These are phyloP conservation scores for Spilarctia lutea DNA, from an alignment of 2,888 invertebrate genomes.

Conservation along the genomic window DNA sequence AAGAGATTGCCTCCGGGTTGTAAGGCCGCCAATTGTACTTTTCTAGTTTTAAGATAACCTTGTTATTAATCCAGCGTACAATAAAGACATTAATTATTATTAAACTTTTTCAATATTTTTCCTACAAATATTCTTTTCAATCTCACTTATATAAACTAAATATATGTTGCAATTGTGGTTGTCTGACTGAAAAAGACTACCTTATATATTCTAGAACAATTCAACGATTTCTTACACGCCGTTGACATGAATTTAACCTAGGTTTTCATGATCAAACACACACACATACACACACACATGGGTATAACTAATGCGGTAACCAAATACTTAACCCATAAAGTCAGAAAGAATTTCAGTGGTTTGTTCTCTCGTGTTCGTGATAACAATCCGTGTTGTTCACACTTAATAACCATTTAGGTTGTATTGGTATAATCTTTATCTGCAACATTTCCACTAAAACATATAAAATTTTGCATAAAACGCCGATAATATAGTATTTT, in stretches of 20 bases:
- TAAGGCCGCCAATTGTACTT: too few species aligned
- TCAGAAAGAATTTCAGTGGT: neutral
- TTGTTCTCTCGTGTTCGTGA: slow-evolving; percentile 3
- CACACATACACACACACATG: neutral
- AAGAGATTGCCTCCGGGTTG: too few species aligned
- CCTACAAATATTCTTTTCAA: neutral
- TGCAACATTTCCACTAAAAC: slow-evolving; percentile 21
- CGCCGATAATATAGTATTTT: slow-evolving; percentile 22
- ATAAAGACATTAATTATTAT: too few species aligned
- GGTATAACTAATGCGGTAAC: neutral
- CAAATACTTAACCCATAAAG: neutral
- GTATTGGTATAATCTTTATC: slow-evolving; percentile 25
- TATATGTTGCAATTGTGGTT: neutral
- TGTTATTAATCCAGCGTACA: too few species aligned
- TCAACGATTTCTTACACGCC: neutral
- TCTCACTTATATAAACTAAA: neutral
- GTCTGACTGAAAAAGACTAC: neutral
- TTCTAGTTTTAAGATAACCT: too few species aligned
- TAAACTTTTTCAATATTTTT: neutral
- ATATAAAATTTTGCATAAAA: slow-evolving; percentile 22
- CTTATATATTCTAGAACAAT: neutral
- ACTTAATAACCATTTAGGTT: slow-evolving; percentile 31
- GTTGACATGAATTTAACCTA: neutral
- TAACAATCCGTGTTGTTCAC: slow-evolving; percentile 27
- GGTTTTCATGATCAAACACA: neutral